Evolutionary conservation across 2,888 invertebrate species (phyloP).

Genomic region (Chalcis sispes): DNA sequence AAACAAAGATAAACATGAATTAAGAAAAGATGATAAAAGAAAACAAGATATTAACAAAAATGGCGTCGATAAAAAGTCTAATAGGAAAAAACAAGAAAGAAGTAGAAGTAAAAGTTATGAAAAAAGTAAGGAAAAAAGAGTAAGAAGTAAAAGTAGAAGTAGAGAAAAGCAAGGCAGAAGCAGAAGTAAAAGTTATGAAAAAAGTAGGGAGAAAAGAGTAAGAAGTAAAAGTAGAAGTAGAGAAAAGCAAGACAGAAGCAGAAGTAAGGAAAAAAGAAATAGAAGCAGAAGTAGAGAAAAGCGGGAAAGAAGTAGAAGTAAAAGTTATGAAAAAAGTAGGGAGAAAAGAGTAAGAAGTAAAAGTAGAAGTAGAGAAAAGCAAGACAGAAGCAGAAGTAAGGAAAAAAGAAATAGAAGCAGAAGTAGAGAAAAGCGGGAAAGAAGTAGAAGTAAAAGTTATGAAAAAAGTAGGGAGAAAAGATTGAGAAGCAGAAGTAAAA

Average conservation of each 20-base stretch:
- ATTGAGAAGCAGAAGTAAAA: background rate
- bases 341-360: slow-evolving; percentile 23
- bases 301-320: slow-evolving; percentile 48
- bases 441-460: background rate
- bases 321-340: slow-evolving; percentile 45
- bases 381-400: background rate
- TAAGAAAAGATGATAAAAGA: slow-evolving; percentile 49
- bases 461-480: background rate
- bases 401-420: background rate
- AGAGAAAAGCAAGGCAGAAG: slow-evolving; percentile 10
- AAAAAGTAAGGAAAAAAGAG: slow-evolving; percentile 45
- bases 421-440: slow-evolving; percentile 1
- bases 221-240: slow-evolving; percentile 49
- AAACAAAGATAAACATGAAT: slow-evolving; percentile 58
- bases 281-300: slow-evolving; percentile 56
- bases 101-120: slow-evolving; percentile 52
- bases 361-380: slow-evolving; percentile 10
- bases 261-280: slow-evolving; percentile 46
- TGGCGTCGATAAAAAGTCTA: slow-evolving; percentile 48
- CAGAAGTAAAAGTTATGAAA: slow-evolving; percentile 47
- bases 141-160: slow-evolving; percentile 29
- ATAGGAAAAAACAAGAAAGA: slow-evolving; percentile 48
- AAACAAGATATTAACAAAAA: slow-evolving; percentile 54
- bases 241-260: no score
- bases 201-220: slow-evolving; percentile 13